phyloP scores from a whole-genome alignment of 2,113 vertebrate genomes.

The Toxotes jaculatrix region DNA sequence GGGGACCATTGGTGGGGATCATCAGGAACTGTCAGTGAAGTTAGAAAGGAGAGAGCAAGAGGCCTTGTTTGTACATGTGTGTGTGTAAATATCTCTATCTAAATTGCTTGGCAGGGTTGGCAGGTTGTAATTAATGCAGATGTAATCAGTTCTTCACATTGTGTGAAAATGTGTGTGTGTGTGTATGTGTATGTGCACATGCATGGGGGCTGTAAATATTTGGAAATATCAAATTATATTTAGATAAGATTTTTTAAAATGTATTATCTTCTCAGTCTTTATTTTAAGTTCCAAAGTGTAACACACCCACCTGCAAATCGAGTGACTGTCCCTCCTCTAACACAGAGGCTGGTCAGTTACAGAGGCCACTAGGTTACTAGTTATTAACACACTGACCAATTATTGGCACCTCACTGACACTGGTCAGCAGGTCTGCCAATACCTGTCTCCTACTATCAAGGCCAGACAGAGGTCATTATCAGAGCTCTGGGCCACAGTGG shows the following conservation, averaged over 20 bases:
- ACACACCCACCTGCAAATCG: neutral
- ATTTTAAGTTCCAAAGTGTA: conserved; percentile 14
- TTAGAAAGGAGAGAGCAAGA: conserved; percentile 73
- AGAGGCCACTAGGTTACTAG: conserved; percentile 67
- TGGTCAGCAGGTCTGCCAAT: conserved; percentile 77
- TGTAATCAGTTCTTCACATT: conserved; percentile 29
- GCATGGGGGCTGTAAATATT: neutral
- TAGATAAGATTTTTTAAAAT: neutral
- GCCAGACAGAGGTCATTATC: conserved; percentile 82
- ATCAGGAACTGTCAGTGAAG: conserved; percentile 80
- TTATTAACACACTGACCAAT: conserved; percentile 80
- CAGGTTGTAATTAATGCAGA: conserved; percentile 40
- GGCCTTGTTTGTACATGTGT: conserved; percentile 56
- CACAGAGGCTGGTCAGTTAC: conserved; percentile 38
- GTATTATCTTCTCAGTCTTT: neutral
- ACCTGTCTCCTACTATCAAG: conserved; percentile 77
- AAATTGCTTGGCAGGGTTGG: conserved; percentile 35
- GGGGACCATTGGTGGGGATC: conserved; percentile 73
- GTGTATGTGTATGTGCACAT: neutral
- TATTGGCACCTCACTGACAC: conserved; percentile 77
- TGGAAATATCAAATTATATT: conserved; percentile 12
- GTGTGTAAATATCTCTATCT: conserved; percentile 43
- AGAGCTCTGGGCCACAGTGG: conserved; percentile 64
- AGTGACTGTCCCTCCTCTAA: conserved; percentile 9
- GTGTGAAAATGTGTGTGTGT: neutral